phyloP scores from a whole-genome alignment of 2,113 vertebrate species.

The Sylvilagus bachmani region DNA sequence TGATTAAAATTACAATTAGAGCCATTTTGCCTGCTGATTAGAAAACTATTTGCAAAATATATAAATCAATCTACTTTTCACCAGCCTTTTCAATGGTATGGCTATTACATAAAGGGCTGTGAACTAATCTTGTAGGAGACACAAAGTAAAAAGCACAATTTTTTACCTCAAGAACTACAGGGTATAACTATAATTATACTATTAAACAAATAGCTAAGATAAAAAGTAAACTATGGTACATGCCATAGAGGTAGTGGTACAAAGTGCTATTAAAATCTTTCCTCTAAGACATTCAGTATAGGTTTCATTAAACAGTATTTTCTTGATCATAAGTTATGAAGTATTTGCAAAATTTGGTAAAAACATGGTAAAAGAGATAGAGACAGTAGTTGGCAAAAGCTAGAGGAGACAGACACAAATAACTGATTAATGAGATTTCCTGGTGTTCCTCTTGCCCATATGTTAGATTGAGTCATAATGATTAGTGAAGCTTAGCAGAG shows the following conservation, averaged over 20 bases:
- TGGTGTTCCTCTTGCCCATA: conserved; percentile 34
- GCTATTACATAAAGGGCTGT: background rate
- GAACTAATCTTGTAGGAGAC: background rate
- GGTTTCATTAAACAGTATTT: background rate
- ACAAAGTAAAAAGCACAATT: background rate
- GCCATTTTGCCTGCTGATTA: background rate
- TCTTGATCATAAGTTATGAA: conserved; percentile 6
- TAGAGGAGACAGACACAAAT: background rate
- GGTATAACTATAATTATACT: background rate
- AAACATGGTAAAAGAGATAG: background rate
- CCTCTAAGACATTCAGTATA: background rate
- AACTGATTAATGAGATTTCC: conserved; percentile 53
- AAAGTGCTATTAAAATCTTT: background rate
- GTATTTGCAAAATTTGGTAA: conserved; percentile 32
- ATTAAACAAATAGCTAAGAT: background rate
- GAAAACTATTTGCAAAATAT: background rate
- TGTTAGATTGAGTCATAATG: conserved; percentile 59
- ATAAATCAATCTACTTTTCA: background rate
- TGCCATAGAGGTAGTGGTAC: background rate
- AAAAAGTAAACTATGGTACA: background rate
- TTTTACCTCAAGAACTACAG: background rate
- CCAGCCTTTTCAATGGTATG: background rate
- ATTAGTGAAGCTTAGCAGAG: conserved; percentile 32
- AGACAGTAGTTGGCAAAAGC: background rate
- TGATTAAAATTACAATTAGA: background rate